Evolutionary conservation across 2,113 vertebrate genomes (phyloP).

Genomic region (Motacilla tschutschensis): DNA sequence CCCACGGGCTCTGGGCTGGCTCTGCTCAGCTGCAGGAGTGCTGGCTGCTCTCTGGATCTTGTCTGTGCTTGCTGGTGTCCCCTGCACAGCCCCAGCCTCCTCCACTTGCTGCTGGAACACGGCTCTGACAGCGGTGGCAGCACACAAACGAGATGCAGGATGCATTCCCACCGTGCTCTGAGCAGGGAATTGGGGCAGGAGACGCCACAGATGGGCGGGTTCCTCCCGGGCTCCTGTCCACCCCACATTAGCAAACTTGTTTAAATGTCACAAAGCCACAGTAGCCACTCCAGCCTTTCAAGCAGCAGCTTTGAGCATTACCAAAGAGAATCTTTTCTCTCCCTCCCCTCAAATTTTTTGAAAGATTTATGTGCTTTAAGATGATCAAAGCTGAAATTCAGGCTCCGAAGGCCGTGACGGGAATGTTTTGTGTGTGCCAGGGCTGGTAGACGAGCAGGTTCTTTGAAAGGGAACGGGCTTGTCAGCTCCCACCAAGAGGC

Average conservation of each 20-base stretch:
- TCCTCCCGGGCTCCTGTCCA: slow-evolving; percentile 11
- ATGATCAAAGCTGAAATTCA: slow-evolving; percentile 70
- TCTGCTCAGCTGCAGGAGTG: not conserved
- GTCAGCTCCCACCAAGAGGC: slow-evolving; percentile 43
- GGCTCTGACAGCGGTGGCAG: not conserved
- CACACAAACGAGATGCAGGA: not conserved
- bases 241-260: not conserved
- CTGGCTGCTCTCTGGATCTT: not conserved
- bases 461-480: slow-evolving; percentile 70
- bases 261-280: not conserved
- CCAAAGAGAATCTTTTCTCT: slow-evolving; percentile 42
- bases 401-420: slow-evolving; percentile 48
- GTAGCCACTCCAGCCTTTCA: slow-evolving; percentile 24
- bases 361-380: slow-evolving; percentile 65
- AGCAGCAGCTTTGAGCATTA: slow-evolving; percentile 37
- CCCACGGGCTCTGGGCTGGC: not conserved
- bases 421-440: slow-evolving; percentile 35
- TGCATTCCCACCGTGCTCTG: rapidly evolving
- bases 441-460: slow-evolving; percentile 31
- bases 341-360: not conserved
- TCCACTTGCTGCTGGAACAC: not conserved
- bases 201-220: not conserved
- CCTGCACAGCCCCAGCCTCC: not conserved
- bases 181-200: not conserved
- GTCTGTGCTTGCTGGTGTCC: not conserved